phyloP scores from a whole-genome alignment of 2,797 vertebrate species.

The Gallinago solitaria region DNA sequence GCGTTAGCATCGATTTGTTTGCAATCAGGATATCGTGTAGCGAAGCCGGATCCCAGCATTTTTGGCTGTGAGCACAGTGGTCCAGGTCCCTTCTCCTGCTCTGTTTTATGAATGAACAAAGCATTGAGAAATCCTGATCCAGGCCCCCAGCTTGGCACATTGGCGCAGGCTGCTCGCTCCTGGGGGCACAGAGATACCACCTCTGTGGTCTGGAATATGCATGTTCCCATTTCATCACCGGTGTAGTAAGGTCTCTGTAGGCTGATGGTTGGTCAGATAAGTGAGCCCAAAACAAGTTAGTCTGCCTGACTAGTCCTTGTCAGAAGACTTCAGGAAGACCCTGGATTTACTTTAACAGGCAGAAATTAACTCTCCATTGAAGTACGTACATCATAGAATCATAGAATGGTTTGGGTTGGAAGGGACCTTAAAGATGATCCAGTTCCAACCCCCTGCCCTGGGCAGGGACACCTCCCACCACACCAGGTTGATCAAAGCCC shows the following conservation, averaged over 20 bases:
- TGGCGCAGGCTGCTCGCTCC: not conserved
- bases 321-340: not conserved
- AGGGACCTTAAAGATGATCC: too few relatives aligned
- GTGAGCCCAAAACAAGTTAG: not conserved
- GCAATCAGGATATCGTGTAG: not conserved
- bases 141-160: not conserved
- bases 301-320: not conserved
- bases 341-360: not conserved
- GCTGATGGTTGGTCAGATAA: not conserved
- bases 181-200: not conserved
- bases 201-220: not conserved
- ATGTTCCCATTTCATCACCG: rapidly evolving
- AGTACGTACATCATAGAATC: too few relatives aligned
- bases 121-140: not conserved
- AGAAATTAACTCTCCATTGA: not conserved
- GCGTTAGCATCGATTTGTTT: not conserved
- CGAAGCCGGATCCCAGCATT: not conserved
- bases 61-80: rapidly evolving
- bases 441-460: too few relatives aligned
- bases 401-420: too few relatives aligned
- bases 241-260: not conserved
- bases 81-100: not conserved
- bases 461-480: too few relatives aligned
- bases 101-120: not conserved
- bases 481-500: too few relatives aligned